Conservation (phyloP, 2,113 vertebrate genomes). For the Ascaphus truei region DNA sequence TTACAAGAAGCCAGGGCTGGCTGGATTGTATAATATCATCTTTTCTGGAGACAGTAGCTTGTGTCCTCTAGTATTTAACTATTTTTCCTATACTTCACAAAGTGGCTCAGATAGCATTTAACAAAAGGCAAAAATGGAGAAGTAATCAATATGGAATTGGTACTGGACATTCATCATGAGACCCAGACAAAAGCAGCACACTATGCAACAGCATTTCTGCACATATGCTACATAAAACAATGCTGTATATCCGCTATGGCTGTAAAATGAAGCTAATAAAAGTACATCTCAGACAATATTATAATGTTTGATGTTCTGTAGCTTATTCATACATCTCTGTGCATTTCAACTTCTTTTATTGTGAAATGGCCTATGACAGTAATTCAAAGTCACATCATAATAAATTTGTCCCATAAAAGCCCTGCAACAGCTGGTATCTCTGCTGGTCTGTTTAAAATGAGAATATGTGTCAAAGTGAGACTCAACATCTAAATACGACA, state of each 20-base stretch:
- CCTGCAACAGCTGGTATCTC: not conserved
- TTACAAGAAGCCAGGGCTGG: not conserved
- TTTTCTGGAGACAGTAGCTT: not conserved
- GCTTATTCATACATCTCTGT: not conserved
- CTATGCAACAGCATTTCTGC: too few species aligned
- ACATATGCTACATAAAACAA: too few species aligned
- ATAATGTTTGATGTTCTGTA: not conserved
- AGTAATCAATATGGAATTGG: too few species aligned
- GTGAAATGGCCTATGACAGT: not conserved
- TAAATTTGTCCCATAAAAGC: not conserved
- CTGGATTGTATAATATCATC: not conserved
- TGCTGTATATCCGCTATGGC: too few species aligned
- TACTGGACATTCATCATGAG: too few species aligned
- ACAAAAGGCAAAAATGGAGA: too few species aligned
- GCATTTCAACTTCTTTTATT: not conserved
- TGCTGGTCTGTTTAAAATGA: not conserved
- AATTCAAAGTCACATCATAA: not conserved
- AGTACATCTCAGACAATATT: too few species aligned
- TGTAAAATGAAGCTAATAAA: too few species aligned
- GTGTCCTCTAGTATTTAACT: not conserved
- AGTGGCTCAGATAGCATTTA: too few species aligned
- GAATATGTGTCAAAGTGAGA: not conserved
- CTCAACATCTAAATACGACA: not conserved
- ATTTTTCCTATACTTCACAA: too few species aligned
- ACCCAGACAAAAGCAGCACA: too few species aligned